Percentiles rank a stretch among this genome's conserved stretches.
phyloP scores from a whole-genome alignment of 1,140 invertebrate species.

The Drosophila simulans region DNA sequence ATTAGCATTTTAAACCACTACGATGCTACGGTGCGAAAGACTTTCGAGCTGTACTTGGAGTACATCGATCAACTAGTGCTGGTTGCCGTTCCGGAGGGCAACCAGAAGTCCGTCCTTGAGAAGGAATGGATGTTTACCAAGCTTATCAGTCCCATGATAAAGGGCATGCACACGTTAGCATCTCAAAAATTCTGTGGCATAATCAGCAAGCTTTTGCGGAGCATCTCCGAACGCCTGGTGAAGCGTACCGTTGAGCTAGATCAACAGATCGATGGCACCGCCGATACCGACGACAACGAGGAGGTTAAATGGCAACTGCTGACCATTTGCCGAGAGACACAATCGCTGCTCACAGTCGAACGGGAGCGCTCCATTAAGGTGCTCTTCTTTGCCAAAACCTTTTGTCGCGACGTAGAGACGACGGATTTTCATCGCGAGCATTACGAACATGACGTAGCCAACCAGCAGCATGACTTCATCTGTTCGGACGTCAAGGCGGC shows the following conservation, averaged over 20 bases:
- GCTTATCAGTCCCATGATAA: slow-evolving; percentile 89
- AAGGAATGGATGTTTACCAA: slow-evolving; percentile 93
- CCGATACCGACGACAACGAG: slow-evolving; percentile 65
- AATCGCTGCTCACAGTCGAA: slow-evolving; percentile 91
- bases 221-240: slow-evolving; percentile 71
- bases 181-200: slow-evolving; percentile 88
- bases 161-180: slow-evolving; percentile 88
- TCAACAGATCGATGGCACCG: slow-evolving; percentile 66
- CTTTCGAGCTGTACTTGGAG: slow-evolving; percentile 90
- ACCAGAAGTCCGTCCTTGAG: slow-evolving; percentile 91
- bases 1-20: slow-evolving; percentile 89
- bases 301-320: slow-evolving; percentile 85
- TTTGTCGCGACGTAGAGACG: slow-evolving; percentile 89
- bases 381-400: slow-evolving; percentile 91
- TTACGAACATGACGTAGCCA: slow-evolving; percentile 78
- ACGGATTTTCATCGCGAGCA: slow-evolving; percentile 84
- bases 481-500: slow-evolving; percentile 86
- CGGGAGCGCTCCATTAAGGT: slow-evolving; percentile 92
- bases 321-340: slow-evolving; percentile 90
- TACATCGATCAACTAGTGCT: slow-evolving; percentile 91
- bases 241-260: slow-evolving; percentile 71
- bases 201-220: slow-evolving; percentile 77
- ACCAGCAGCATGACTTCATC: slow-evolving; percentile 85
- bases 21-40: slow-evolving; percentile 90
- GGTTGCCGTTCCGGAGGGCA: slow-evolving; percentile 88